A percentile compares a stretch with the other conserved stretches of the same genome.
phyloP scores from a whole-genome alignment of 2,888 invertebrate genomes.

The Eilema griseolum region DNA sequence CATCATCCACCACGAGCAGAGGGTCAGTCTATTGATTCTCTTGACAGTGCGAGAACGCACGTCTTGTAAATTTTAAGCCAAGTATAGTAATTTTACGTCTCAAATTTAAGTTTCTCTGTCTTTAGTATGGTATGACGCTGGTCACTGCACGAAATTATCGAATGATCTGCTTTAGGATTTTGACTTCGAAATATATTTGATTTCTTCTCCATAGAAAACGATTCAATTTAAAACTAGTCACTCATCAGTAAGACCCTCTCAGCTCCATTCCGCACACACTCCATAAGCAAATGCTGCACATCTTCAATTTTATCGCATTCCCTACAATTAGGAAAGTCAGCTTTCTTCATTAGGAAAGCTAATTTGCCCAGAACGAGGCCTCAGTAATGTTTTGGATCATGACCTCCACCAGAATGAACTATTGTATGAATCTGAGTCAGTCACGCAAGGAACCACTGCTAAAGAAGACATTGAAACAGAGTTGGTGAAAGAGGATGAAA shows the following conservation, averaged over 20 bases:
- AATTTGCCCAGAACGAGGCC: too few relatives aligned
- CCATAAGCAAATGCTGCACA: too few relatives aligned
- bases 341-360: too few relatives aligned
- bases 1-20: conserved; percentile 55
- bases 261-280: too few relatives aligned
- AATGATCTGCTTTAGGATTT: background rate
- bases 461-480: conserved; percentile 17
- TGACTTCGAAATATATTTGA: background rate
- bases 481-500: conserved; percentile 20
- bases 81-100: conserved; percentile 63
- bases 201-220: background rate
- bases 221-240: background rate
- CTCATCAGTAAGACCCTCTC: too few relatives aligned
- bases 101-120: conserved; percentile 64
- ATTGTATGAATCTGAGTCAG: background rate
- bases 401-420: background rate
- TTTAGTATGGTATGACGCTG: conserved; percentile 38
- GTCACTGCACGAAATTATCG: conserved; percentile 20
- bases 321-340: too few relatives aligned
- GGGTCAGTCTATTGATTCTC: too few relatives aligned
- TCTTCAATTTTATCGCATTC: too few relatives aligned
- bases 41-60: too few relatives aligned
- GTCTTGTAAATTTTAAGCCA: conserved; percentile 75
- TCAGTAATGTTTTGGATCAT: too few relatives aligned
- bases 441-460: background rate